A percentile compares a stretch with the other conserved stretches of the same genome.
These are phyloP conservation scores for Pachyseris speciosa DNA, from an alignment of 64 coral and sea anemone species.

Conservation along the genomic window DNA sequence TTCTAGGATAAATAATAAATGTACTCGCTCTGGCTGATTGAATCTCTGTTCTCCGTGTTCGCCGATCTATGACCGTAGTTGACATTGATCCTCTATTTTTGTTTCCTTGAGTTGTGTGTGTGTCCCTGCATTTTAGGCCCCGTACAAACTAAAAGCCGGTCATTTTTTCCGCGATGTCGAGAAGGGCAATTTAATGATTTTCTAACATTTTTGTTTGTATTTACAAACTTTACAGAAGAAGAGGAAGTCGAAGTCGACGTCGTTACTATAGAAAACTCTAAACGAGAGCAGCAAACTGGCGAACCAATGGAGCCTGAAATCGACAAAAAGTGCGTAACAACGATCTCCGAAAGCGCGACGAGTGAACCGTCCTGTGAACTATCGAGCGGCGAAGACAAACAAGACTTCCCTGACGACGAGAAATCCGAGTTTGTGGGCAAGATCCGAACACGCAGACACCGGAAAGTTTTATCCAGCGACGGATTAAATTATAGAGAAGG, in stretches of 20 bases:
- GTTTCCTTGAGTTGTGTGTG: background rate
- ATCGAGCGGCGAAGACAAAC: constrained; percentile 50
- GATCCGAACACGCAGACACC: constrained; percentile 63
- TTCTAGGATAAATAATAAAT: constrained; percentile 68
- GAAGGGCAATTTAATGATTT: constrained; percentile 32
- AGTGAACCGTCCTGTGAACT: constrained; percentile 36
- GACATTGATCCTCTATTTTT: background rate
- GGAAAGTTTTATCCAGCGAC: constrained; percentile 71
- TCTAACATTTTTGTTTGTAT: constrained; percentile 63
- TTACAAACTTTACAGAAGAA: constrained; percentile 81
- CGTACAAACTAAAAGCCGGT: background rate
- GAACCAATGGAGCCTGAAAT: constrained; percentile 30
- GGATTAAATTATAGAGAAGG: constrained; percentile 64
- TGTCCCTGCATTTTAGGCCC: background rate
- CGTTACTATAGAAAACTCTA: constrained; percentile 94
- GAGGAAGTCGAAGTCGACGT: constrained; percentile 94
- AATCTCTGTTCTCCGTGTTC: constrained; percentile 13
- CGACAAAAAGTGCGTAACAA: constrained; percentile 27
- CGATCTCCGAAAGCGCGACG: constrained; percentile 11
- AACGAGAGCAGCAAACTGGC: constrained; percentile 49
- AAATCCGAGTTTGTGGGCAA: constrained; percentile 80
- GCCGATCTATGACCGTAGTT: constrained; percentile 23
- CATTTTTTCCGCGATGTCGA: background rate
- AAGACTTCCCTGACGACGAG: constrained; percentile 60
- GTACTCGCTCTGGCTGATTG: constrained; percentile 38